These are phyloP conservation scores for Hyles vespertilio DNA, from an alignment of 1,140 invertebrate genomes.

Conservation along the genomic window DNA sequence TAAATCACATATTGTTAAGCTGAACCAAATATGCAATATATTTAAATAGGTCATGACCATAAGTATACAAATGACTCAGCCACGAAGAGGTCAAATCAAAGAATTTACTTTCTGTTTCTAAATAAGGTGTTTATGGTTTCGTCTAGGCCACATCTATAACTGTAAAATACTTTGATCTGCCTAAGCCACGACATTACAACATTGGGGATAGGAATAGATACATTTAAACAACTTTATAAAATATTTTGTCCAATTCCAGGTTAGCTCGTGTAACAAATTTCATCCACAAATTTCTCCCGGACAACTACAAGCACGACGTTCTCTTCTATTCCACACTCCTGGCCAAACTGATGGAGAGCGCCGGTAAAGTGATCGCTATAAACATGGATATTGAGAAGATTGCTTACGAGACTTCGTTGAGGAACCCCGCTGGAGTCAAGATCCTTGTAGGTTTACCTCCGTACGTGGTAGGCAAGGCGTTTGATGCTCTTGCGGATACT, in stretches of 20 bases:
- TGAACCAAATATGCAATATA: too few species aligned
- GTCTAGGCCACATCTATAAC: too few species aligned
- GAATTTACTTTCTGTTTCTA: too few species aligned
- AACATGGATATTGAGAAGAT: slow-evolving; percentile 63
- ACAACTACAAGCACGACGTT: slow-evolving; percentile 40
- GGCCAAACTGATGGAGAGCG: slow-evolving; percentile 53
- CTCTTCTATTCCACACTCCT: slow-evolving; percentile 62
- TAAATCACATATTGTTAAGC: too few species aligned
- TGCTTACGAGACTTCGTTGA: slow-evolving; percentile 48
- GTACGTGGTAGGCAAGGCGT: slow-evolving; percentile 45
- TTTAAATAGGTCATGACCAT: too few species aligned
- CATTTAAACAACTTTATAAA: too few species aligned
- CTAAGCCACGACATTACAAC: too few species aligned
- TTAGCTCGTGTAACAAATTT: slow-evolving; percentile 51
- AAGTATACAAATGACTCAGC: too few species aligned
- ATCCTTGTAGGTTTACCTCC: slow-evolving; percentile 41
- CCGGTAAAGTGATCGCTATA: slow-evolving; percentile 43
- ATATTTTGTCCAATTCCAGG: slow-evolving; percentile 25
- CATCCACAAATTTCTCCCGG: slow-evolving; percentile 45
- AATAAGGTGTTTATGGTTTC: too few species aligned
- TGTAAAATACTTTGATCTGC: too few species aligned
- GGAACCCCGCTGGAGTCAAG: slow-evolving; percentile 52
- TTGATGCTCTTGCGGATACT: slow-evolving; percentile 62
- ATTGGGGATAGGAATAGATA: too few species aligned
- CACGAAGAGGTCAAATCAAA: too few species aligned